Conservation (phyloP, 2,888 invertebrate species). For the Smittia sp. region DNA sequence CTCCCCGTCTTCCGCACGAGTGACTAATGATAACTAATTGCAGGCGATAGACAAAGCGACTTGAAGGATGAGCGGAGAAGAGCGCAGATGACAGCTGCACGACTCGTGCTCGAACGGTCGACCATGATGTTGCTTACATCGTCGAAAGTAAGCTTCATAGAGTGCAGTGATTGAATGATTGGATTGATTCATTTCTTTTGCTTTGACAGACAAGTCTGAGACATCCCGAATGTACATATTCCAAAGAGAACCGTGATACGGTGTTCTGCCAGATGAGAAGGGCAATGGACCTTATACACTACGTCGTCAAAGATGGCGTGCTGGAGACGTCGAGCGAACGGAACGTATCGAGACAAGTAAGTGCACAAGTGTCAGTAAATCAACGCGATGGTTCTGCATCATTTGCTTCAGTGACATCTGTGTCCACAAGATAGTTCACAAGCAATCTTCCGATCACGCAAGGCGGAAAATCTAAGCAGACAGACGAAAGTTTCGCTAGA, state of each 20-base stretch:
- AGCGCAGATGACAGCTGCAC: conserved; percentile 94
- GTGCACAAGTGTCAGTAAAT: too few relatives aligned
- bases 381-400: too few relatives aligned
- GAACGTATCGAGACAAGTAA: conserved; percentile 43
- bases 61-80: conserved; percentile 88
- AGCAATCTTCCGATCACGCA: too few relatives aligned
- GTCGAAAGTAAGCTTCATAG: conserved; percentile 71
- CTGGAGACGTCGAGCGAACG: conserved; percentile 59
- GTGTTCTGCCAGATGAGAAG: conserved; percentile 97
- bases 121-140: conserved; percentile 96
- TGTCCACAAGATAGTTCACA: too few relatives aligned
- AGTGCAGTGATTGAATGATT: neutral
- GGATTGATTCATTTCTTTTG: neutral
- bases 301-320: conserved; percentile 95
- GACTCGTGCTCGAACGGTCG: conserved; percentile 91
- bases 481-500: too few relatives aligned
- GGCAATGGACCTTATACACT: conserved; percentile 96
- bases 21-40: conserved; percentile 20
- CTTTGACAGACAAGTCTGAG: conserved; percentile 74
- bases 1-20: neutral
- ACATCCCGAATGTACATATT: conserved; percentile 90
- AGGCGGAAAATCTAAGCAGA: too few relatives aligned
- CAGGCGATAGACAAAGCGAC: conserved; percentile 70
- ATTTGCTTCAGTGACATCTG: too few relatives aligned
- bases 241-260: conserved; percentile 93